Conservation (phyloP, 30 jellyfish, hydroid and myxozoan species). For the Aurelia sp. region DNA sequence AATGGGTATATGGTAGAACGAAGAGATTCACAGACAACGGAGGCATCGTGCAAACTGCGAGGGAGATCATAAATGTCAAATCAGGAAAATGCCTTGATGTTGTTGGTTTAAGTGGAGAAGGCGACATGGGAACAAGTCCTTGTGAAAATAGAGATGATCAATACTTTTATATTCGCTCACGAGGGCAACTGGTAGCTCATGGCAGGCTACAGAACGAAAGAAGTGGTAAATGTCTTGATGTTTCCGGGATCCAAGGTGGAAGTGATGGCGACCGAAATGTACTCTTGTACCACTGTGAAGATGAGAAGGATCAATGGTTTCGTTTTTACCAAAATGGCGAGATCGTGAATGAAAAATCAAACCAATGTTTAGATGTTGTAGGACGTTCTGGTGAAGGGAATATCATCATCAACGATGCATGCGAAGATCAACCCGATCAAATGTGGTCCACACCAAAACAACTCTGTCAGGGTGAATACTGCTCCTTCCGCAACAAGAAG, state of each 20-base stretch:
- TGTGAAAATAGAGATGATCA: conserved; percentile 38
- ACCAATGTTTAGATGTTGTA: conserved; percentile 8
- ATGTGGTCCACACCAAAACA: conserved; percentile 20
- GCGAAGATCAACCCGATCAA: conserved; percentile 4
- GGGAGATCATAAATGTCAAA: conserved; percentile 19
- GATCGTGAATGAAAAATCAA: conserved; percentile 32
- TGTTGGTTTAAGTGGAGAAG: conserved; percentile 18
- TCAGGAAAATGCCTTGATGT: conserved; percentile 47
- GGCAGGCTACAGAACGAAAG: conserved; percentile 17
- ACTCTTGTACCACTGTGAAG: conserved; percentile 1
- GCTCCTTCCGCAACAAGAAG: conserved; percentile 12
- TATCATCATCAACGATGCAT: not conserved
- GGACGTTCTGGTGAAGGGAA: conserved; percentile 30
- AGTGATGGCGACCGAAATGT: conserved; percentile 15
- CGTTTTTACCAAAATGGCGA: conserved; percentile 38
- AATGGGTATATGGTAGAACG: conserved; percentile 20
- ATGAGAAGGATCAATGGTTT: conserved; percentile 29
- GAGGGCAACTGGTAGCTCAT: conserved; percentile 1
- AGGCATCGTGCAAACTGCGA: conserved; percentile 35
- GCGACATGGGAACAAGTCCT: not conserved
- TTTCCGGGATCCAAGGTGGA: not conserved
- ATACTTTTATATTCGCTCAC: conserved; percentile 21
- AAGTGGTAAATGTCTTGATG: conserved; percentile 25
- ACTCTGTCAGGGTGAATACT: conserved; percentile 5
- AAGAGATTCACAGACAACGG: conserved; percentile 28